Evolutionary conservation across 2,113 vertebrate genomes (phyloP).

Genomic region (Carlito syrichta): DNA sequence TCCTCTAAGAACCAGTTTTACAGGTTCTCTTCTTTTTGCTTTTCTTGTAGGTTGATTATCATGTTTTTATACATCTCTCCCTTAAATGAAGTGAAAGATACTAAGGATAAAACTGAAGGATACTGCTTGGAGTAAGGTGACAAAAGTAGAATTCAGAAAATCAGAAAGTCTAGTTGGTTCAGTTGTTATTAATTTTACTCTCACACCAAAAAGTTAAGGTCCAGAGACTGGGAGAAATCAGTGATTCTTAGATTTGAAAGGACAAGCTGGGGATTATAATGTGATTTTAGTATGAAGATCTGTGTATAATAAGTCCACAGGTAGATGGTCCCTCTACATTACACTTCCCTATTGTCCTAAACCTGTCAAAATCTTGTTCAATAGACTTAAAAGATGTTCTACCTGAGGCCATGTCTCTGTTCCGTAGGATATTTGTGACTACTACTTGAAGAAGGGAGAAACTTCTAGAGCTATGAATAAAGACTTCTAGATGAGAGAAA

Average conservation of each 20-base stretch:
- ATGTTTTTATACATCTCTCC: background rate
- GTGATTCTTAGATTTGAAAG: background rate
- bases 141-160: background rate
- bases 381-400: background rate
- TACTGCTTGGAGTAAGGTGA: background rate
- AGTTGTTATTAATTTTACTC: background rate
- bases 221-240: background rate
- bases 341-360: background rate
- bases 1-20: background rate
- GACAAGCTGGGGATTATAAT: background rate
- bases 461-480: background rate
- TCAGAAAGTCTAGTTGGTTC: background rate
- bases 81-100: background rate
- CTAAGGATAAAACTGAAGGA: background rate
- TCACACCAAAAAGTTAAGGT: background rate
- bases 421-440: background rate
- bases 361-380: background rate
- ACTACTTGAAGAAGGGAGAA: background rate
- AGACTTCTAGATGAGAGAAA: background rate
- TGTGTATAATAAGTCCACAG: background rate
- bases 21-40: background rate
- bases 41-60: background rate
- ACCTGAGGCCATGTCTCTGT: background rate
- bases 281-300: background rate
- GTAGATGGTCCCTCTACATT: background rate